Evolutionary conservation across 2,888 invertebrate genomes (phyloP), one percentile per base, ranked within the genome.

Genomic region (Enchytraeus crypticus): DNA sequence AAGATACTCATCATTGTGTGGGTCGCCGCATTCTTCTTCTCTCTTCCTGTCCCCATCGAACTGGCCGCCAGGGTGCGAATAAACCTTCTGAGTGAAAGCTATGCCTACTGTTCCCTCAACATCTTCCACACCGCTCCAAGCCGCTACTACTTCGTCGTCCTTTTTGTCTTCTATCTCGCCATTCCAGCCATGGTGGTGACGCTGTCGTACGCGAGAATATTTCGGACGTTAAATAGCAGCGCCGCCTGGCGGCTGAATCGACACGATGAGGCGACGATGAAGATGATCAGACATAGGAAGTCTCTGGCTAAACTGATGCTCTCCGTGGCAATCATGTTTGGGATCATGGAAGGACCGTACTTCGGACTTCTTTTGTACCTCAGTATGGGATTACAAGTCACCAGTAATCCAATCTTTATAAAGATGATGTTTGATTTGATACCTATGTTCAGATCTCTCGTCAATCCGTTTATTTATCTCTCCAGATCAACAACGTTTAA

Each of bases 391-490:
- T 53, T 46, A 46, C 51, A 47, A 5, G 51, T 67, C 29, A 21
- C 21, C 8, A 49, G 43, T 18, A 62, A 67, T 47, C 46, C 62
- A 1, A 46, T 66, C 29, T 66, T 66, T 33, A 53, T 58, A 11
- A 53, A 66, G 27, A 33, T 65, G 43, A n/a, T 67, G 32, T 51
- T 67, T 14, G 65, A 66, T 33, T 59, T 64, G 18, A 53, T 66
- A 2, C 51, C 64, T 4, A 51, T 64, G 21, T 30, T 67, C 29
- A 64, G 62, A 49, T 33, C 67, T 8, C 34, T 62, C 4, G 46
- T 66, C 45, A 66, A 67, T 51, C 67, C 67, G 5, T 45, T 66
- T n/a, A 60, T 67, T n/a, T 67, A 63, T 30, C 61, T 53, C 5
- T 49, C 57, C 26, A 46, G 65, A 8, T 49, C 45, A 3, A 62